These are phyloP conservation scores for Brachycybe producta DNA, from an alignment of 2,888 invertebrate genomes.

Conservation along the genomic window DNA sequence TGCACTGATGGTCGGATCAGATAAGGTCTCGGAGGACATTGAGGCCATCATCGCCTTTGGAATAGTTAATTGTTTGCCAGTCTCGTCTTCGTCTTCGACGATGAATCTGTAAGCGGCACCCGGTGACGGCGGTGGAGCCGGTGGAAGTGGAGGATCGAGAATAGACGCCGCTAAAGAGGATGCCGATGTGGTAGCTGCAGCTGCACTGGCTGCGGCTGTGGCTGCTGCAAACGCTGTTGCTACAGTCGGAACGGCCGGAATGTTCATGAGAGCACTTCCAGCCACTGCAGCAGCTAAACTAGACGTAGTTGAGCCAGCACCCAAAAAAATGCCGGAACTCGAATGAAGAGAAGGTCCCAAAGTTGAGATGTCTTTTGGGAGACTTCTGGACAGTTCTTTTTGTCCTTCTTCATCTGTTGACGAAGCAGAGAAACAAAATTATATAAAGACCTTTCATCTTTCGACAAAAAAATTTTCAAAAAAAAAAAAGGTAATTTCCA, in stretches of 20 bases:
- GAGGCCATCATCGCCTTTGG: conserved; percentile 59
- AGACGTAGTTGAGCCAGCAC: conserved; percentile 3
- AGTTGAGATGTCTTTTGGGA: conserved; percentile 13
- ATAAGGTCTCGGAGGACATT: conserved; percentile 62
- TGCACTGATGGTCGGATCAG: conserved; percentile 48
- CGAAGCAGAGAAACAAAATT: no score
- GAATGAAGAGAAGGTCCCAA: no score
- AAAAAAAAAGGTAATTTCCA: no score
- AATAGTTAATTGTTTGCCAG: conserved; percentile 49
- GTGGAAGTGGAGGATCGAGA: not conserved
- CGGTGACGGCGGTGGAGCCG: conserved; percentile 11
- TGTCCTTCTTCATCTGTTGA: conserved; percentile 17
- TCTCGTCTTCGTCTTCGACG: not conserved
- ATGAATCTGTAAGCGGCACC: conserved; percentile 9
- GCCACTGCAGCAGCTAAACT: conserved; percentile 9
- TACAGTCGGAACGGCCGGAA: conserved; percentile 13
- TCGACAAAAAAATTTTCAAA: no score
- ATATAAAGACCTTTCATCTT: no score
- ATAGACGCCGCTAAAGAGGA: conserved; percentile 1
- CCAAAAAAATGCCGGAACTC: not conserved
- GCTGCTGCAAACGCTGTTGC: conserved; percentile 10
- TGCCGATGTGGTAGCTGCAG: not conserved
- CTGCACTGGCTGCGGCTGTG: conserved; percentile 7
- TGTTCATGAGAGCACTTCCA: conserved; percentile 11
- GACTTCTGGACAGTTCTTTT: no score